phyloP scores from a whole-genome alignment of 64 coral and sea anemone genomes.

The Montipora efflorescens region DNA sequence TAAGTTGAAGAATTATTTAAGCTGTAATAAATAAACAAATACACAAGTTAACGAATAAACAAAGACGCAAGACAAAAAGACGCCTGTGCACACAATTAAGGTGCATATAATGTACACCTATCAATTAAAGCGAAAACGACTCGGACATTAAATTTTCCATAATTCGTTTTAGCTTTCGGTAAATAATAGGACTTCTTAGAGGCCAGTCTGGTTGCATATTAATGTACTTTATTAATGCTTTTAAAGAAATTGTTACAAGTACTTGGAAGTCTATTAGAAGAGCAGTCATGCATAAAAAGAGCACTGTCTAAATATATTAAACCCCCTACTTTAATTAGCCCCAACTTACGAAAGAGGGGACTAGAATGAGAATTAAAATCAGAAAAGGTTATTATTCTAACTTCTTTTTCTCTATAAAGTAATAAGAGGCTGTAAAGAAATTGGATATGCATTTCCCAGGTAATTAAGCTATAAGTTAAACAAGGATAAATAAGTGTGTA shows the following conservation, averaged over 20 bases:
- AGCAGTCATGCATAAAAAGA: not conserved
- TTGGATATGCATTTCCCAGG: conserved; percentile 24
- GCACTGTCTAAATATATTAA: conserved; percentile 26
- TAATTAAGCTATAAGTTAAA: not conserved
- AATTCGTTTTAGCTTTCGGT: conserved; percentile 56
- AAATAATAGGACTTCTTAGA: conserved; percentile 48
- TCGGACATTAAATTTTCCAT: conserved; percentile 61
- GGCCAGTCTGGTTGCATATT: conserved; percentile 58
- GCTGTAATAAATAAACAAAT: too few relatives aligned
- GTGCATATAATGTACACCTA: too few relatives aligned
- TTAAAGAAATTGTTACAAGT: conserved; percentile 37
- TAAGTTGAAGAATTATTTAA: too few relatives aligned
- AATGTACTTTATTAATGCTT: conserved; percentile 24
- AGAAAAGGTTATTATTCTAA: conserved; percentile 23
- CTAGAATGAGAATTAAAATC: conserved; percentile 26
- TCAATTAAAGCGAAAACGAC: too few relatives aligned
- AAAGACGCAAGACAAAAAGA: too few relatives aligned
- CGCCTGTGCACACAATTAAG: too few relatives aligned
- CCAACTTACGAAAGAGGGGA: conserved; percentile 19
- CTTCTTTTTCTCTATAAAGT: conserved; percentile 18
- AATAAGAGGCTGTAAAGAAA: not conserved
- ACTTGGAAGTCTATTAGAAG: conserved; percentile 6
- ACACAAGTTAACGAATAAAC: too few relatives aligned
- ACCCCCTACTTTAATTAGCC: not conserved
- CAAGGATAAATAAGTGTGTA: conserved; percentile 23